phyloP scores from a whole-genome alignment of 1,140 invertebrate genomes.

The Pectinophora gossypiella region DNA sequence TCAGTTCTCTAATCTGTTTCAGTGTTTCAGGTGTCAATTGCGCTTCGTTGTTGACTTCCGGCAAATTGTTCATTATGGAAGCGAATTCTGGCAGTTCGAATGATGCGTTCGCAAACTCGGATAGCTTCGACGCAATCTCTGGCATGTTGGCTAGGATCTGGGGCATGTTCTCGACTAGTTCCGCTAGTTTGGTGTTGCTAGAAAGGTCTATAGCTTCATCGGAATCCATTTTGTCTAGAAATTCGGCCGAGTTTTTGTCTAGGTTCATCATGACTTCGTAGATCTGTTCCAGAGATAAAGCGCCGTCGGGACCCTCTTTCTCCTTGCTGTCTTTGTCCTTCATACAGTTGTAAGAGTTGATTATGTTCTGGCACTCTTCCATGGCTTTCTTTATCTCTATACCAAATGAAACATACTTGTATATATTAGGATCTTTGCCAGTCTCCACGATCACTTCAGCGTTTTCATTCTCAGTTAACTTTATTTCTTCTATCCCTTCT shows the following conservation, averaged over 20 bases:
- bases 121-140: constrained; percentile 54
- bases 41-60: constrained; percentile 53
- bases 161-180: constrained; percentile 62
- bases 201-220: constrained; percentile 41
- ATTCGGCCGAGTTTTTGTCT: constrained; percentile 53
- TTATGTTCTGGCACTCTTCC: constrained; percentile 66
- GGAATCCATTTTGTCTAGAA: constrained; percentile 48
- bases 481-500: constrained; percentile 15
- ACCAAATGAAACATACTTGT: constrained; percentile 57
- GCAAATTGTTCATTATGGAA: constrained; percentile 55
- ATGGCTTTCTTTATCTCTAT: constrained; percentile 66
- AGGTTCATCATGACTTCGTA: constrained; percentile 61
- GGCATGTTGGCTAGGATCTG: constrained; percentile 68
- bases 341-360: constrained; percentile 54
- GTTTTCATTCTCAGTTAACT: constrained; percentile 13
- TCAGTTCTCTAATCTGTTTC: constrained; percentile 64
- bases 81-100: constrained; percentile 61
- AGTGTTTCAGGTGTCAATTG: constrained; percentile 63
- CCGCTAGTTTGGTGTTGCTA: constrained; percentile 47
- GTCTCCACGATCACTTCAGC: constrained; percentile 6
- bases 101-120: constrained; percentile 53
- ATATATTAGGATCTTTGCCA: constrained; percentile 38
- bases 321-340: constrained; percentile 33
- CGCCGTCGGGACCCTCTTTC: constrained; percentile 24
- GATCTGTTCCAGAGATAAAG: constrained; percentile 55